Evolutionary conservation across 2,113 vertebrate species (phyloP).

Genomic region (Pycnonotus jocosus): DNA sequence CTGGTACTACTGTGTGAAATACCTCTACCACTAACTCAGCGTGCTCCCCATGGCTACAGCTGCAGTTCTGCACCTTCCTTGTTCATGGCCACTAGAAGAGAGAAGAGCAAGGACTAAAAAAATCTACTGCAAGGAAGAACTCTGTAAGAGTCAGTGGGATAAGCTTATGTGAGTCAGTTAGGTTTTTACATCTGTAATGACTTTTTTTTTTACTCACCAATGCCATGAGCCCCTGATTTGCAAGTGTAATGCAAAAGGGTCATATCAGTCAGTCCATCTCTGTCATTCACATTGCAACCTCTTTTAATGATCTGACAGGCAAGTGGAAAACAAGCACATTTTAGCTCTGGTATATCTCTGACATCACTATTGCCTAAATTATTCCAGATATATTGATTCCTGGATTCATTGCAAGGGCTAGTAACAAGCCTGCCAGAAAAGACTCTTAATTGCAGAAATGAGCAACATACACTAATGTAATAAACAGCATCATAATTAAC

Average conservation of each 20-base stretch:
- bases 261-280: constrained; percentile 96
- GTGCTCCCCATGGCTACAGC: neutral
- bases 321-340: neutral
- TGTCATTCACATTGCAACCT: constrained; percentile 93
- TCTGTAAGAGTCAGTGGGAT: neutral
- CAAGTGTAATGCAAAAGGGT: constrained; percentile 95
- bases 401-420: neutral
- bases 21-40: neutral
- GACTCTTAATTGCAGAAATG: neutral
- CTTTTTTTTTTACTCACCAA: constrained; percentile 77
- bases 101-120: neutral
- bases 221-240: constrained; percentile 95
- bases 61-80: neutral
- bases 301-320: constrained; percentile 86
- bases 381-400: neutral
- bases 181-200: neutral
- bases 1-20: neutral
- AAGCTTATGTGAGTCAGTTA: neutral
- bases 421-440: neutral
- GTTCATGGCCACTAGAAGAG: neutral
- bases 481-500: neutral
- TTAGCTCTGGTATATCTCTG: neutral
- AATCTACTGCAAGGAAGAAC: neutral
- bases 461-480: neutral
- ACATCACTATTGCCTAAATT: neutral